Base-by-base conservation (phyloP, 2,888 invertebrate species). In the Incurvaria masculella region DNA sequence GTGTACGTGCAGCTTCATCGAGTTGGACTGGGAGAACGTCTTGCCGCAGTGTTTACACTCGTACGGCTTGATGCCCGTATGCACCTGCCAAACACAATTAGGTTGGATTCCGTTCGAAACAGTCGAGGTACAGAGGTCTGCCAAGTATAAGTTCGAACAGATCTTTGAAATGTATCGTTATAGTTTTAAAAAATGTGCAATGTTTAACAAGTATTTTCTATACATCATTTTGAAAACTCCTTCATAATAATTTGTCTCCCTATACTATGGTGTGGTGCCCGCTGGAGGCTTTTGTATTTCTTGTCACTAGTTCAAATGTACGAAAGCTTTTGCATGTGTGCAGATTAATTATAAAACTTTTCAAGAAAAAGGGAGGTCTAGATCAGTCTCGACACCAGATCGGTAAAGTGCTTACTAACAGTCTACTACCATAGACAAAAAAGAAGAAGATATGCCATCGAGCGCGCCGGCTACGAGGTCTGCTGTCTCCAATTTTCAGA, bases 11-110 rank as follows among this genome's bases (percentile, higher is more conserved):
- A 69, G 56, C 48, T 72, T 72, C 66, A 71, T 64, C 0, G 68
- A 69, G 52, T 70, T 69, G 2, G 69, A 71, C 27, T 72, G 72
- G 0, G 72, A 65, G 60, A 73, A 73, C 2, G 61, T 51, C 26
- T 72, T 73, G 1, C 64, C 66, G 27, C 72, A 73, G 0, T 33
- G 6, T n/a, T n/a, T n/a, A n/a, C n/a, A n/a, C n/a, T n/a, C n/a
- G n/a, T n/a, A n/a, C n/a, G n/a, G n/a, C n/a, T 69, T 70, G 0
- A 59, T 51, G 0, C 75, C 75, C 0, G 72, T 67, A 56, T 75
- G 75, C 0, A 73, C 70, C 74, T 73, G 61, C 0, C 21, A 18
- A 38, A 21, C n/a, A n/a, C n/a, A 46, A 42, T 14, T 18, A 26
- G n/a, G 42, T 42, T 21, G 21, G 5, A 18, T 43, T 23, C 16